These are phyloP conservation scores for Buphagus erythrorhynchus DNA, from an alignment of 2,797 vertebrate genomes.

Conservation along the genomic window DNA sequence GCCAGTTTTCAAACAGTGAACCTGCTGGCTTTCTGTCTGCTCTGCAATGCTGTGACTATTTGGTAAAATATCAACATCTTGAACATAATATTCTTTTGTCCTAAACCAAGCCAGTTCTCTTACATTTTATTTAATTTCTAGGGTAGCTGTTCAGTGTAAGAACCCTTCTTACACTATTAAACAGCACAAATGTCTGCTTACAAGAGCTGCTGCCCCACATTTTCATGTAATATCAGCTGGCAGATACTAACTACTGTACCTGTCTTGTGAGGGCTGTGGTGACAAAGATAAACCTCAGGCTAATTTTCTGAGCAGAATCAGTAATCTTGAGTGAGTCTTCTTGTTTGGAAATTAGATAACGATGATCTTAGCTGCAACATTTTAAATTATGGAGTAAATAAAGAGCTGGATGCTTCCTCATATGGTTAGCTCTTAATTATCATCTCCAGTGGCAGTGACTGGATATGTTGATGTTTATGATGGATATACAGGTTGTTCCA, in stretches of 20 bases:
- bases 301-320: conserved; percentile 26
- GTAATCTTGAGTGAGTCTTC: not conserved
- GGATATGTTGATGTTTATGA: conserved; percentile 20
- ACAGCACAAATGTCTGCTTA: not conserved
- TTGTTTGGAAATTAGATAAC: conserved; percentile 40
- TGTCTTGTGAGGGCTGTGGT: not conserved
- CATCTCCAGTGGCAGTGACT: not conserved
- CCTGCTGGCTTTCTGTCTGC: not conserved
- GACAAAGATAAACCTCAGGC: conserved; percentile 21
- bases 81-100: not conserved
- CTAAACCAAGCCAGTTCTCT: not conserved
- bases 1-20: not conserved
- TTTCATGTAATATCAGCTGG: not conserved
- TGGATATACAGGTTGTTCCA: conserved; percentile 42
- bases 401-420: conserved; percentile 15
- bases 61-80: not conserved
- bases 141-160: not conserved
- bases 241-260: not conserved
- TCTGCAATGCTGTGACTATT: not conserved
- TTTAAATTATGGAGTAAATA: conserved; percentile 50
- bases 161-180: not conserved
- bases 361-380: not conserved
- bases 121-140: not conserved
- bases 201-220: not conserved
- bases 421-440: conserved; percentile 53